Evolutionary conservation across 2,113 vertebrate species (phyloP).

Genomic region (Pagrus major): DNA sequence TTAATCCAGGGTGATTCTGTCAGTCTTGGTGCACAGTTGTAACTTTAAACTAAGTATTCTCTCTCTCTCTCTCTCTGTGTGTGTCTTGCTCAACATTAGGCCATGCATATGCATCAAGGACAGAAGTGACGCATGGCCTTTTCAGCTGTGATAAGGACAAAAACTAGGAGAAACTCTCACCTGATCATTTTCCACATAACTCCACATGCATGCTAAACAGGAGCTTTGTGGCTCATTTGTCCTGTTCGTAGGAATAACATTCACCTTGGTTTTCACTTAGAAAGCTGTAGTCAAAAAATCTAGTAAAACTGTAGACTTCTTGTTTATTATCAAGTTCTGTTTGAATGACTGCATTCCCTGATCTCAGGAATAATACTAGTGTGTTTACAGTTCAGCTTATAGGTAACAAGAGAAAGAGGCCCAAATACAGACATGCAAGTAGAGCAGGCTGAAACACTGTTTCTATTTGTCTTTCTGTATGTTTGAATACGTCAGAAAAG

Average conservation of each 20-base stretch:
- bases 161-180: neutral
- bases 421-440: neutral
- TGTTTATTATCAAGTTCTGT: no score
- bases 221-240: neutral
- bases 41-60: neutral
- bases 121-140: constrained; percentile 27
- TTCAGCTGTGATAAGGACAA: constrained; percentile 39
- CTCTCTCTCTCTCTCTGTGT: neutral
- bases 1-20: neutral
- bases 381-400: constrained; percentile 1
- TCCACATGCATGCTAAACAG: constrained; percentile 16
- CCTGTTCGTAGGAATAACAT: neutral
- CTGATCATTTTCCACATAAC: constrained; percentile 12
- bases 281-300: neutral
- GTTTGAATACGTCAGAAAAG: no score
- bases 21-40: neutral
- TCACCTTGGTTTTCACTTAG: neutral
- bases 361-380: neutral
- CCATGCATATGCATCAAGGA: constrained; percentile 47
- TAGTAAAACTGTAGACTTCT: neutral
- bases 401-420: neutral
- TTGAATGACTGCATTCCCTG: neutral
- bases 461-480: no score
- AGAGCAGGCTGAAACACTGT: neutral
- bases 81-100: constrained; percentile 16